Evolutionary conservation across 1,140 invertebrate genomes (phyloP).

Genomic region (Trichonephila clavata): DNA sequence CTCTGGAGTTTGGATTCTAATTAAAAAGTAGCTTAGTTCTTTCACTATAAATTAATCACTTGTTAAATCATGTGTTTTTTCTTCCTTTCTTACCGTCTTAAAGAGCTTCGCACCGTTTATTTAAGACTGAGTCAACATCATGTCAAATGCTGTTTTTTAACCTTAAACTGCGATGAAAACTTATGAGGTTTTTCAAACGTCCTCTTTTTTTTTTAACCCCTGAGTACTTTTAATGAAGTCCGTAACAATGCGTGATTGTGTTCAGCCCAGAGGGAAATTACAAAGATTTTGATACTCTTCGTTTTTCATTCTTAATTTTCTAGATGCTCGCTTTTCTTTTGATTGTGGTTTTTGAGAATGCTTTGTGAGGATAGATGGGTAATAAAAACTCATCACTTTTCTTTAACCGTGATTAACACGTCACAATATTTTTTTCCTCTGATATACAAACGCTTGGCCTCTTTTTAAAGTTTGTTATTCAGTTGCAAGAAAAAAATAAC

Average conservation of each 20-base stretch:
- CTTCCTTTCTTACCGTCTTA: background rate
- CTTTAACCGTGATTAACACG: background rate
- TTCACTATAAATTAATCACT: conserved; percentile 58
- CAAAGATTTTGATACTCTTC: background rate
- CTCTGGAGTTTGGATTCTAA: conserved; percentile 14
- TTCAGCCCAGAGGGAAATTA: background rate
- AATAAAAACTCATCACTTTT: background rate
- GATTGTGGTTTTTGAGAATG: background rate
- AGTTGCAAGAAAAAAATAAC: too few relatives aligned
- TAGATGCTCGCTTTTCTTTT: background rate
- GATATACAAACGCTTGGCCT: too few relatives aligned
- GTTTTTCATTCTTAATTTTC: background rate
- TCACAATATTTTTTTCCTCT: background rate
- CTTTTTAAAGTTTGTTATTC: too few relatives aligned
- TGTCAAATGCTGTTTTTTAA: conserved; percentile 46
- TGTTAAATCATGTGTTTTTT: conserved; percentile 65
- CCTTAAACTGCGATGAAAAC: background rate
- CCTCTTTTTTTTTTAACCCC: background rate
- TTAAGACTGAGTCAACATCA: conserved; percentile 56
- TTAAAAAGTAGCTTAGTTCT: conserved; percentile 58
- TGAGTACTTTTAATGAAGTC: conserved; percentile 33
- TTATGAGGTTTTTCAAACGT: conserved; percentile 16
- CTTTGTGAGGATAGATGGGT: too few relatives aligned
- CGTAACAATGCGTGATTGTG: conserved; percentile 18
- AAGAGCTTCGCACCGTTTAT: conserved; percentile 29